Evolutionary conservation across 1,140 invertebrate species (phyloP).

Genomic region (Zaprionus davidi): DNA sequence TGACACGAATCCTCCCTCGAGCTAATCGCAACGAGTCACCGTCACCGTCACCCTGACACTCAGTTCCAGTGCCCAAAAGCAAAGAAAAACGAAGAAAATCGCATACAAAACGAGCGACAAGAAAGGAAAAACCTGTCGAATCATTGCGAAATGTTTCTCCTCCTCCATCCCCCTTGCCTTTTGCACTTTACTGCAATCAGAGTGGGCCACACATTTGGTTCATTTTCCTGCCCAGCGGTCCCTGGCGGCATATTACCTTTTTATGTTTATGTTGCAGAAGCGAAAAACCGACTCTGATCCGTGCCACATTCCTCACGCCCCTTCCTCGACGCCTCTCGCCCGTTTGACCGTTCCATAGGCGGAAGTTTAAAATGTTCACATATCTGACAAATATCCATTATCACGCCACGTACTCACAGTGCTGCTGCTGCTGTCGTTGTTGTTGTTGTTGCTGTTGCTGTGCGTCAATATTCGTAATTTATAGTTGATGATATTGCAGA

Average conservation of each 20-base stretch:
- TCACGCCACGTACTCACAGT: slow-evolving; percentile 73
- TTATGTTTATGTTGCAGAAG: slow-evolving; percentile 75
- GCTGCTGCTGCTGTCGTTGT: slow-evolving; percentile 35
- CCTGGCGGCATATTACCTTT: slow-evolving; percentile 78
- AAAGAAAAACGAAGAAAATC: not conserved
- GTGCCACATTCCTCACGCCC: slow-evolving; percentile 21
- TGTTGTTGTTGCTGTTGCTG: slow-evolving; percentile 46
- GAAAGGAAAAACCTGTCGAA: slow-evolving; percentile 64
- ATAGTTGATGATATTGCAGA: slow-evolving; percentile 83
- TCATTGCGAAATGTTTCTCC: slow-evolving; percentile 69
- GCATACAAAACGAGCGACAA: not conserved
- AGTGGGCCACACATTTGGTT: slow-evolving; percentile 44
- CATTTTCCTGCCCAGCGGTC: slow-evolving; percentile 37
- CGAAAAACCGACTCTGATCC: slow-evolving; percentile 50
- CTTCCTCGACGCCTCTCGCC: not conserved
- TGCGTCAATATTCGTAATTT: slow-evolving; percentile 81
- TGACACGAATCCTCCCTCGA: slow-evolving; percentile 22
- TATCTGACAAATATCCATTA: slow-evolving; percentile 83
- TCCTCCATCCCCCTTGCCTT: slow-evolving; percentile 9
- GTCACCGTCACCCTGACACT: slow-evolving; percentile 7
- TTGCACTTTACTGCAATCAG: slow-evolving; percentile 69
- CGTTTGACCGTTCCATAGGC: slow-evolving; percentile 24
- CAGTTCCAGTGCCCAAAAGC: not conserved
- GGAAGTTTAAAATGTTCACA: slow-evolving; percentile 79
- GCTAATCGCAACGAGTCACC: slow-evolving; percentile 36